A percentile compares a stretch with the other conserved stretches of the same genome.
These are phyloP conservation scores for Menidia beryllina DNA, from an alignment of 2,113 vertebrate species.

Conservation along the genomic window DNA sequence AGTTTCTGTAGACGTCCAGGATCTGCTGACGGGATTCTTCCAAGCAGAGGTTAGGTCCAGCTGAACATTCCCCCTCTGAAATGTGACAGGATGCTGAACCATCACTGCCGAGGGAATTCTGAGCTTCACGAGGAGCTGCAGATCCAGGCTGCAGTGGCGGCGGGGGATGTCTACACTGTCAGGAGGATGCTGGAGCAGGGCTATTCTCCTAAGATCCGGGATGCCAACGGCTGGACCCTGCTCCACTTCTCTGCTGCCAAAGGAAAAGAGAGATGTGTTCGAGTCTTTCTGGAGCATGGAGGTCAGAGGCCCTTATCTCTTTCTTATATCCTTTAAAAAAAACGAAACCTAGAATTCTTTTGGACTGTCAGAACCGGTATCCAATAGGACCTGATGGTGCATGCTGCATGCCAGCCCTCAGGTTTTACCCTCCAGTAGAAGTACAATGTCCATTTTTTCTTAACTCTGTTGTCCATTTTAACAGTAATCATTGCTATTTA, in stretches of 20 bases:
- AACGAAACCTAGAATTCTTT: too few relatives aligned
- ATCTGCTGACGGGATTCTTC: constrained; percentile 20
- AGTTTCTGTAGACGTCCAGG: background rate
- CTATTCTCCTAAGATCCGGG: constrained; percentile 95
- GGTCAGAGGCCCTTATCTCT: constrained; percentile 82
- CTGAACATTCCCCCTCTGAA: constrained; percentile 81
- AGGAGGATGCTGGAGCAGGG: constrained; percentile 97
- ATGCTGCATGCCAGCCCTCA: too few relatives aligned
- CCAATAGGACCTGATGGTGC: too few relatives aligned
- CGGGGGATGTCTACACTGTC: constrained; percentile 95
- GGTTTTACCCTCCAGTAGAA: too few relatives aligned
- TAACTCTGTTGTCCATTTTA: too few relatives aligned
- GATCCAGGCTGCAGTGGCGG: constrained; percentile 97
- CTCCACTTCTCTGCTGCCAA: constrained; percentile 98
- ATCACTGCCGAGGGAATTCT: constrained; percentile 97
- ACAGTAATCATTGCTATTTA: too few relatives aligned
- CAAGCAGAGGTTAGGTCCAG: constrained; percentile 72
- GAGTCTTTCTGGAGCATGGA: constrained; percentile 98
- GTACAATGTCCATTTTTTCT: too few relatives aligned
- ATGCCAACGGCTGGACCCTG: constrained; percentile 98
- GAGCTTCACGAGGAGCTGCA: constrained; percentile 98
- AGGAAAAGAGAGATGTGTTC: constrained; percentile 96
- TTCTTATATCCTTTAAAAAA: background rate
- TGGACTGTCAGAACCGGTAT: too few relatives aligned
- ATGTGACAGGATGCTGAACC: constrained; percentile 98